Evolutionary conservation across 2,888 invertebrate genomes (phyloP), one percentile per base, ranked within the genome.

Genomic region (Eumacrocentrus americanus): DNA sequence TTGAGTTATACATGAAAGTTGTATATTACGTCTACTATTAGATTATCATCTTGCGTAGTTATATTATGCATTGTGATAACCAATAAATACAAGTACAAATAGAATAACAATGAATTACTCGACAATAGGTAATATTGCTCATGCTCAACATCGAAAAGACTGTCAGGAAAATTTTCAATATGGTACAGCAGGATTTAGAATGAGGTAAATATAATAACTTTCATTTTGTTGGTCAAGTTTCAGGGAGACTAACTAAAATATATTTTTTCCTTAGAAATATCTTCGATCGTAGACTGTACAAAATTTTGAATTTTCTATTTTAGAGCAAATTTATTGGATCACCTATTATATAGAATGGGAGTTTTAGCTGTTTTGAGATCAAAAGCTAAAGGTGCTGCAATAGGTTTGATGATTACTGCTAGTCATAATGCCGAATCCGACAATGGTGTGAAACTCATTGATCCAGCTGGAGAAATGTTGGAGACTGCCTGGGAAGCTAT

Each of bases 351-450:
- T 81, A 88, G 98, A 56, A 94, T 98, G 92, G 98, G 98, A 2
- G 82, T 98, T 25, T 83, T 98, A 69, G 95, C 97, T 7, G 93
- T 91, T 2, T 83, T 99, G 23, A 85, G 98, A 53, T 96, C 98
- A 9, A 88, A 92, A 73, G 84, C 84, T 64, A 91, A 90, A 75
- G 88, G 89, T 83, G 90, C 90, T 73, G 87, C 90, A 34, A 90
- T 97, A 73, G 99, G 99, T 40, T 87, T 98, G n/a, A 98, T 99
- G 98, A 94, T 99, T 62, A 99, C 99, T 0, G 99, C 99, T 0
- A 98, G 98, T 0, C 99, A 99, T 80, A 99, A 99, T 82, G 90
- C 97, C 42, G 95, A 92, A 79, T 89, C 90, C 0, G 98, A 98
- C 77, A 98, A 98, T 81, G 98, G 98, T 1, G 92, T 97, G 2